A percentile compares a stretch with the other conserved stretches of the same genome.
phyloP scores from a whole-genome alignment of 1,140 invertebrate species.

The Triops cancriformis region DNA sequence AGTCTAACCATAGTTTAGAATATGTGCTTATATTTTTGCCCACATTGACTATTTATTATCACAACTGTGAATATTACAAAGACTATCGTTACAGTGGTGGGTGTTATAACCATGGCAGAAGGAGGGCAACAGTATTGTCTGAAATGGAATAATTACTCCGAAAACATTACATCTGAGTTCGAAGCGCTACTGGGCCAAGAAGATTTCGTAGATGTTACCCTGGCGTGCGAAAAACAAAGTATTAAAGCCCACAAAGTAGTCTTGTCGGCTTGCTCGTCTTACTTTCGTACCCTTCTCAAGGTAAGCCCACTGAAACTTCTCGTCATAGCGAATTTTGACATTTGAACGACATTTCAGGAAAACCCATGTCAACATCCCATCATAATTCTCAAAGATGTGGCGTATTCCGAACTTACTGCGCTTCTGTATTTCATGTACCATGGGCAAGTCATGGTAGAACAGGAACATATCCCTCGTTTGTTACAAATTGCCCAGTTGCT shows the following conservation, averaged over 20 bases:
- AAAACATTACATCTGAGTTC: slow-evolving; percentile 64
- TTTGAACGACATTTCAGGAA: slow-evolving; percentile 37
- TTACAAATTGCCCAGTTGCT: slow-evolving; percentile 32
- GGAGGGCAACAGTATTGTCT: slow-evolving; percentile 56
- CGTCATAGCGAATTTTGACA: not conserved
- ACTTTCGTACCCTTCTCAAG: slow-evolving; percentile 47
- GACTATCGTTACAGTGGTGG: not conserved
- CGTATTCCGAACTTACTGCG: slow-evolving; percentile 42
- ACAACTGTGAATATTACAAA: too few relatives aligned
- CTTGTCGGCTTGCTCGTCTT: slow-evolving; percentile 70
- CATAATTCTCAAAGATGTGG: slow-evolving; percentile 46
- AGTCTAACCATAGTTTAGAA: too few relatives aligned
- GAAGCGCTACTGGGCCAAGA: slow-evolving; percentile 64
- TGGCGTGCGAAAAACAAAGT: slow-evolving; percentile 71
- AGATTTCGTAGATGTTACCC: slow-evolving; percentile 74
- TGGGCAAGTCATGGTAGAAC: slow-evolving; percentile 36
- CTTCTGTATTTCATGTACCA: slow-evolving; percentile 48
- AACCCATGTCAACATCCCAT: slow-evolving; percentile 48
- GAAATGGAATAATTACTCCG: slow-evolving; percentile 66
- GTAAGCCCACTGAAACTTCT: slow-evolving; percentile 24
- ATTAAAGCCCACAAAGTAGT: slow-evolving; percentile 66
- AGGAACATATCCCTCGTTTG: slow-evolving; percentile 31
- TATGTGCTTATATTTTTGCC: too few relatives aligned
- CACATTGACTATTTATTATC: too few relatives aligned
- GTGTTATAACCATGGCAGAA: not conserved